These are phyloP conservation scores for Pomacea canaliculata DNA, from an alignment of 2,888 invertebrate species.

Conservation along the genomic window DNA sequence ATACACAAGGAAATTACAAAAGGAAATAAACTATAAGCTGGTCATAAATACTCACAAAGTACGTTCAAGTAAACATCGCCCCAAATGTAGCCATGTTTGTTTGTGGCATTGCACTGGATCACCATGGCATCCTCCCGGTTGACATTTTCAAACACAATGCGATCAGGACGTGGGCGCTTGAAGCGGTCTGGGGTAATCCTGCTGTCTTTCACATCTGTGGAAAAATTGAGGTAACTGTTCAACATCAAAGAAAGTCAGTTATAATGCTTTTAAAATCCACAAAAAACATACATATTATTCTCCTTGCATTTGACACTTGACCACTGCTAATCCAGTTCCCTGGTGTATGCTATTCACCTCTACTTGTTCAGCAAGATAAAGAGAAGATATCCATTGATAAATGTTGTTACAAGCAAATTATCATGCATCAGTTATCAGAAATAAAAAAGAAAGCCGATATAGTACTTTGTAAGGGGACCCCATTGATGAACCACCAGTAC, in stretches of 20 bases:
- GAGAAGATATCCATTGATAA: too few species aligned
- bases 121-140: slow-evolving; percentile 79
- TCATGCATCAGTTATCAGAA: too few species aligned
- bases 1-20: too few species aligned
- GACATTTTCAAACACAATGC: slow-evolving; percentile 74
- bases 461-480: slow-evolving; percentile 77
- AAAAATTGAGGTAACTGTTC: not conserved
- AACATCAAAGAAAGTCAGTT: not conserved
- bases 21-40: too few species aligned
- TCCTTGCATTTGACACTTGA: too few species aligned
- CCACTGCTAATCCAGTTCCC: too few species aligned
- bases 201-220: slow-evolving; percentile 41
- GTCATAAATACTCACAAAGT: slow-evolving; percentile 75
- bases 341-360: too few species aligned
- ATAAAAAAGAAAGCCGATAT: too few species aligned
- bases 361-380: too few species aligned
- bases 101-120: slow-evolving; percentile 99
- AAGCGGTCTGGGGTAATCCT: slow-evolving; percentile 42
- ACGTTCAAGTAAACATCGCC: slow-evolving; percentile 98
- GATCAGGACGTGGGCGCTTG: slow-evolving; percentile 40
- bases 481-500: slow-evolving; percentile 97
- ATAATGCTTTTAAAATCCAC: not conserved
- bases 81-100: slow-evolving; percentile 97
- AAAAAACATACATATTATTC: not conserved
- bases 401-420: too few species aligned